A percentile compares a stretch with the other conserved stretches of the same genome.
phyloP scores from a whole-genome alignment of 1,140 invertebrate species.

The Heliconius himera region DNA sequence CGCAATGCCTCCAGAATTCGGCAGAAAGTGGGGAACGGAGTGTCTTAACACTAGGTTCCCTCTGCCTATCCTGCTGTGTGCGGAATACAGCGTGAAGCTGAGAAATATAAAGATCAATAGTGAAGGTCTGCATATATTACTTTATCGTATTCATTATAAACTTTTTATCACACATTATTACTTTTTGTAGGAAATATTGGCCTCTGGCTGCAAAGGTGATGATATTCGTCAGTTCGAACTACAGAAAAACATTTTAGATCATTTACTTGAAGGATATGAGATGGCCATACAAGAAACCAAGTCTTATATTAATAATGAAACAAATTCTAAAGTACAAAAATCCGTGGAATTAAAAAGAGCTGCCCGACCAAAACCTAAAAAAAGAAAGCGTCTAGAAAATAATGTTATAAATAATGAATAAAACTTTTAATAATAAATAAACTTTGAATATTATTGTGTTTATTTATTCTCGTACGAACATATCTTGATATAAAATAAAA shows the following conservation, averaged over 20 bases:
- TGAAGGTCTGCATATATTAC: no score
- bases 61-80: no score
- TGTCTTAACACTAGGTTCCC: no score
- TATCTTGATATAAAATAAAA: no score
- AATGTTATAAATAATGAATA: slow-evolving; percentile 18
- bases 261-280: slow-evolving; percentile 72
- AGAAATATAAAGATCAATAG: no score
- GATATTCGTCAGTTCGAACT: slow-evolving; percentile 72
- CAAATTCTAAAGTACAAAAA: slow-evolving; percentile 69
- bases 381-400: slow-evolving; percentile 55
- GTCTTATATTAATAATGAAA: slow-evolving; percentile 67
- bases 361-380: slow-evolving; percentile 55
- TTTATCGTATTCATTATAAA: not conserved
- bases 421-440: slow-evolving; percentile 16
- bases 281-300: slow-evolving; percentile 78
- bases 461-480: not conserved
- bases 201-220: slow-evolving; percentile 64
- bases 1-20: no score
- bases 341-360: slow-evolving; percentile 75
- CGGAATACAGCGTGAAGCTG: no score
- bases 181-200: slow-evolving; percentile 65
- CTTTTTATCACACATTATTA: not conserved
- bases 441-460: not conserved
- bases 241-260: slow-evolving; percentile 65
- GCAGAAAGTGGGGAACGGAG: no score